phyloP scores from a whole-genome alignment of 2,888 invertebrate species.

The Ochropleura plecta region DNA sequence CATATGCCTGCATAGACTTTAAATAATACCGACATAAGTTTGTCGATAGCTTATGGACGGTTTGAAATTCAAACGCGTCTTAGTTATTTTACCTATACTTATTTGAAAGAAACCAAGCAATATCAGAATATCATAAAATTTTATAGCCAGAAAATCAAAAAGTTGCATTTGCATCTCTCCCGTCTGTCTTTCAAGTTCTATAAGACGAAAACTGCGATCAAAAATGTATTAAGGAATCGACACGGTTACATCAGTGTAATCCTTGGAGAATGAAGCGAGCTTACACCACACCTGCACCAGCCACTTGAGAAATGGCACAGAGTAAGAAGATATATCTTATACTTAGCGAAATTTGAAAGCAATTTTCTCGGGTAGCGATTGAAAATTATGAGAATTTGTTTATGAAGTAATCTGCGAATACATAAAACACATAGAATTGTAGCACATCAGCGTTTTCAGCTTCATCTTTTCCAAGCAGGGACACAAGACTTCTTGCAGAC shows the following conservation, averaged over 20 bases:
- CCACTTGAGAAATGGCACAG: slow-evolving; percentile 21
- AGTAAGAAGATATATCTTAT: slow-evolving; percentile 16
- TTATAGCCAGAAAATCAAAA: neutral
- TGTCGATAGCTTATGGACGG: neutral
- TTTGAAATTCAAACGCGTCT: no score
- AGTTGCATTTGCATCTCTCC: slow-evolving; percentile 7
- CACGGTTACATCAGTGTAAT: slow-evolving; percentile 36
- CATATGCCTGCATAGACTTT: neutral
- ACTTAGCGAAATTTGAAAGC: slow-evolving; percentile 20
- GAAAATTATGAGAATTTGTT: neutral
- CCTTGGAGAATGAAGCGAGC: slow-evolving; percentile 29
- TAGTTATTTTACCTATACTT: no score
- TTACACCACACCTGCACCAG: slow-evolving; percentile 43
- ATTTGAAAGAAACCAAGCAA: neutral
- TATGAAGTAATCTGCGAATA: neutral
- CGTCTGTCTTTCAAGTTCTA: slow-evolving; percentile 3
- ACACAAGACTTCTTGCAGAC: no score
- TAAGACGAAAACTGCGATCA: slow-evolving; percentile 42
- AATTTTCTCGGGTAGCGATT: neutral
- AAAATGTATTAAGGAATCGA: slow-evolving; percentile 57
- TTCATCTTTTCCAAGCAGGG: no score
- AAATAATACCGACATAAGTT: neutral
- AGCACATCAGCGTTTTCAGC: neutral
- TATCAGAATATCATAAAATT: neutral
- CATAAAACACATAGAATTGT: neutral